Evolutionary conservation across 2,888 invertebrate genomes (phyloP).

Genomic region (Orthonychiurus folsomi): DNA sequence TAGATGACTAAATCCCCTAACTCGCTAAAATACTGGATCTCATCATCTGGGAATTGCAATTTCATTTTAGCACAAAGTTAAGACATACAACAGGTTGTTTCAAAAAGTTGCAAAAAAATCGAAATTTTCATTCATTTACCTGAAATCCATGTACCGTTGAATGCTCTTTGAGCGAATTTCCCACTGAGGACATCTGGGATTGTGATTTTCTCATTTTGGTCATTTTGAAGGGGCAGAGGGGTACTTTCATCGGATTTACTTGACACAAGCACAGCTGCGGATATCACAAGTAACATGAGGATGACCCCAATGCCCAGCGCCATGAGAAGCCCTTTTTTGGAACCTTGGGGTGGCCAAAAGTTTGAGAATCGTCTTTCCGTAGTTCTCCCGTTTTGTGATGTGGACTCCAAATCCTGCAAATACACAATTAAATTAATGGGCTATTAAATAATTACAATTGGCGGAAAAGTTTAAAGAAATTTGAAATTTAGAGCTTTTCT

Average conservation of each 20-base stretch:
- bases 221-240: slow-evolving; percentile 6
- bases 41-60: too few species aligned
- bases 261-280: slow-evolving; percentile 53
- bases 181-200: slow-evolving; percentile 66
- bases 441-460: neutral
- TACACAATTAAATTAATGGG: neutral
- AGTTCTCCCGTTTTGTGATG: neutral
- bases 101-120: neutral
- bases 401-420: neutral
- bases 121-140: slow-evolving; percentile 48
- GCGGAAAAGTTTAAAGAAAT: too few species aligned
- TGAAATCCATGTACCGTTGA: slow-evolving; percentile 74
- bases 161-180: slow-evolving; percentile 55
- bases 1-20: slow-evolving; percentile 53
- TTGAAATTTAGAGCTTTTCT: neutral
- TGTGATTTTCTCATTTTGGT: slow-evolving; percentile 44
- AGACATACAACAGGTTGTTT: too few species aligned
- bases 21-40: slow-evolving; percentile 55
- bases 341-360: neutral
- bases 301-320: slow-evolving; percentile 52
- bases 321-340: slow-evolving; percentile 45
- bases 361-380: neutral
- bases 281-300: slow-evolving; percentile 54
- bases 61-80: too few species aligned
- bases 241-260: slow-evolving; percentile 21